A percentile compares a stretch with the other conserved stretches of the same genome.
phyloP scores from a whole-genome alignment of 2,113 vertebrate genomes.

The Cyanoderma ruficeps region DNA sequence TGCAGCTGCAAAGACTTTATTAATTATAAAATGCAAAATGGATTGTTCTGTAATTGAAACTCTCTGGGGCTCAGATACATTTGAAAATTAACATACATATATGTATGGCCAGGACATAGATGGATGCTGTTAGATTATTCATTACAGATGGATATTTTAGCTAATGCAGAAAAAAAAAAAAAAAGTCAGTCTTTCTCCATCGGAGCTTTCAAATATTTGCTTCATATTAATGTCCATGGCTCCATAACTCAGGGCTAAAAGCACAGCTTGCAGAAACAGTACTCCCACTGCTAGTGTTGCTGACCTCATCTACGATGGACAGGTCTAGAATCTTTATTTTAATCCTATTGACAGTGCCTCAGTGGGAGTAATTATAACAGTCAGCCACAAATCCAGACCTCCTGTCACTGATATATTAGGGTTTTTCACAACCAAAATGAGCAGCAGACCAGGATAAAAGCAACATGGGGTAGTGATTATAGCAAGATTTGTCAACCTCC shows the following conservation, averaged over 20 bases:
- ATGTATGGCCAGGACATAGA: constrained; percentile 45
- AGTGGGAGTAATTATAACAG: constrained; percentile 82
- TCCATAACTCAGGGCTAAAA: constrained; percentile 63
- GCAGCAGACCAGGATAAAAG: constrained; percentile 70
- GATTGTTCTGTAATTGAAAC: constrained; percentile 73
- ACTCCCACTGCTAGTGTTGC: constrained; percentile 72
- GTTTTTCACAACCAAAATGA: constrained; percentile 72
- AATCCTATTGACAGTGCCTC: constrained; percentile 80
- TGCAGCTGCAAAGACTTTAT: constrained; percentile 76
- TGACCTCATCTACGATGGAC: constrained; percentile 78
- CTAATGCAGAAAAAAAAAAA: constrained; percentile 42
- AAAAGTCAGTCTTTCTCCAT: constrained; percentile 54
- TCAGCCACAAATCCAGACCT: constrained; percentile 75
- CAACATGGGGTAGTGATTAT: constrained; percentile 68
- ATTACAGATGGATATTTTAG: constrained; percentile 63
- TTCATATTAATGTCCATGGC: constrained; percentile 66
- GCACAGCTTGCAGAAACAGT: constrained; percentile 71
- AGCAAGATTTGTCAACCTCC: constrained; percentile 55
- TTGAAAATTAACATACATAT: constrained; percentile 57
- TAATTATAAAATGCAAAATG: constrained; percentile 77
- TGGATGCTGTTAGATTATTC: constrained; percentile 68
- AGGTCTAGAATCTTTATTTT: constrained; percentile 75
- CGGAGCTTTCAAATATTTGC: constrained; percentile 73
- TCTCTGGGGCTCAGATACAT: constrained; percentile 54
- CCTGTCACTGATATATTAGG: constrained; percentile 73